Conservation (phyloP, 2,888 invertebrate genomes). For the Lepidocyrtoides sp. region DNA sequence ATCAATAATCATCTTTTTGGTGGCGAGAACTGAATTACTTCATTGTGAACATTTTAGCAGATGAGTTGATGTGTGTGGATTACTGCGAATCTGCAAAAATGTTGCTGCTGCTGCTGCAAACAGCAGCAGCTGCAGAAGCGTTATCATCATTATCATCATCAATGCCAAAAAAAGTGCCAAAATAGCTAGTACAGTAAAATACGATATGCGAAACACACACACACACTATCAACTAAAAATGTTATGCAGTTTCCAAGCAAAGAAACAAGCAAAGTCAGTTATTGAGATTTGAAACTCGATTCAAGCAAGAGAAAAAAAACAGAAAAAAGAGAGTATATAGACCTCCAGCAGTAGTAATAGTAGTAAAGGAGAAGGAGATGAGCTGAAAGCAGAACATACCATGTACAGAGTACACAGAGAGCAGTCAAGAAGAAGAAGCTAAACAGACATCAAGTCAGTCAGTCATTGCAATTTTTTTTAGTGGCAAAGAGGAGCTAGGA, state of each 20-base stretch:
- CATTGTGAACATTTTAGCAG: conserved; percentile 25
- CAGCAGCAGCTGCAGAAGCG: not conserved
- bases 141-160: conserved; percentile 14
- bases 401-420: not conserved
- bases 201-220: not conserved
- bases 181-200: not conserved
- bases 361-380: not conserved
- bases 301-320: not conserved
- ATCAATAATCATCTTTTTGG: not conserved
- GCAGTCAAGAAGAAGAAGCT: conserved; percentile 47
- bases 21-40: conserved; percentile 38
- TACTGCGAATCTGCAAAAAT: no score
- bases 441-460: conserved; percentile 51
- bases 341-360: not conserved
- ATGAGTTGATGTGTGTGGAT: not conserved
- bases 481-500: conserved; percentile 7
- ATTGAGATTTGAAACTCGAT: conserved; percentile 34
- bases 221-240: not conserved
- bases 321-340: conserved; percentile 31
- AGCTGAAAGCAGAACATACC: not conserved
- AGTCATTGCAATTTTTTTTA: conserved; percentile 44
- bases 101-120: not conserved
- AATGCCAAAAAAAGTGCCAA: not conserved
- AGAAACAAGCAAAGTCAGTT: conserved; percentile 48
- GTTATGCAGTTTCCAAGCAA: conserved; percentile 40